These are phyloP conservation scores for Corythornis vintsioides DNA, from an alignment of 2,113 vertebrate genomes.

Conservation along the genomic window DNA sequence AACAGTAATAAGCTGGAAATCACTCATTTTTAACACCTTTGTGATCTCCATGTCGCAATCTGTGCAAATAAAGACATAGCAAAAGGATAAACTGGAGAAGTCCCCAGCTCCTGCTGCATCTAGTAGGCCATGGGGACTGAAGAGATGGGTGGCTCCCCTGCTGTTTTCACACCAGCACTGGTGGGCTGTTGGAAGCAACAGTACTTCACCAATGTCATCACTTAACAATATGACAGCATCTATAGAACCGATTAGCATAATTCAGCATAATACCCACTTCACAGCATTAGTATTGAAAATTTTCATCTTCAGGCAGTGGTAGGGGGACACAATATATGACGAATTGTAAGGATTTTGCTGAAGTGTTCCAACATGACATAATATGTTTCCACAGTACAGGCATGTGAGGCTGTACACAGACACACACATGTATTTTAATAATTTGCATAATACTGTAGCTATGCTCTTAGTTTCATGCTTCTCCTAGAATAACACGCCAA, in stretches of 20 bases:
- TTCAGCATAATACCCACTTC: constrained; percentile 70
- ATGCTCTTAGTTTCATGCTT: not conserved
- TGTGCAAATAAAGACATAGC: not conserved
- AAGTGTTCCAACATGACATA: not conserved
- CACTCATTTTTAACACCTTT: not conserved
- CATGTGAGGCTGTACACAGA: not conserved
- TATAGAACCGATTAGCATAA: constrained; percentile 58
- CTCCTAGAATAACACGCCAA: not conserved
- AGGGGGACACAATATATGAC: not conserved
- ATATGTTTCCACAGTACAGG: not conserved
- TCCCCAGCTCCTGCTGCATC: not conserved
- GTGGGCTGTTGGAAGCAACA: constrained; percentile 12
- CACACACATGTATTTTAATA: not conserved
- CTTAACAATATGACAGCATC: constrained; percentile 60
- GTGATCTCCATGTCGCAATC: not conserved
- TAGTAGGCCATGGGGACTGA: not conserved
- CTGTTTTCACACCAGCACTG: not conserved
- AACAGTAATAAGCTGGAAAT: not conserved
- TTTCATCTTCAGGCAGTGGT: constrained; percentile 42
- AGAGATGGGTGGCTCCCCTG: not conserved
- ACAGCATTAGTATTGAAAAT: constrained; percentile 59
- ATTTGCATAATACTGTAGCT: not conserved
- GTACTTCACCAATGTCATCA: constrained; percentile 45
- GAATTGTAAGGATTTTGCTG: constrained; percentile 1
- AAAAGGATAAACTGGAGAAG: not conserved